A percentile compares a stretch with the other conserved stretches of the same genome.
Conservation (phyloP, 1,140 invertebrate species). For the Macrotrachela quadricornifera region DNA sequence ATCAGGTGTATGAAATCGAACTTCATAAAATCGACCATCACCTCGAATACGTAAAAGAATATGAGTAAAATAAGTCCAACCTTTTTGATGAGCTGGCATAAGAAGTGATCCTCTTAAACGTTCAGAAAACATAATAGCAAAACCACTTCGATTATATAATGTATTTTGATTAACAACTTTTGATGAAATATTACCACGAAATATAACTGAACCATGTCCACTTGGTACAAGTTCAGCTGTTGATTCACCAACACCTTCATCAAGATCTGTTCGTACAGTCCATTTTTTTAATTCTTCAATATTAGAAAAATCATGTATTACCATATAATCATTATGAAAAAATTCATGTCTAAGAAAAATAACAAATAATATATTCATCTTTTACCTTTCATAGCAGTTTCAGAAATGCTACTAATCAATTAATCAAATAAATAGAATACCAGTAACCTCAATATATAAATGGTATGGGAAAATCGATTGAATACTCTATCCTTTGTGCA, state of each 20-base stretch:
- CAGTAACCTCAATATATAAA: too few species aligned
- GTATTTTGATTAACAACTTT: slow-evolving; percentile 6
- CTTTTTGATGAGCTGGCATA: slow-evolving; percentile 11
- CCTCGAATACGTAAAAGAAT: slow-evolving; percentile 61
- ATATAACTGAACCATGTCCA: slow-evolving; percentile 45
- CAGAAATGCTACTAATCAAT: too few species aligned
- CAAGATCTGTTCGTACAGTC: slow-evolving; percentile 49
- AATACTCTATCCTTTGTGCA: too few species aligned
- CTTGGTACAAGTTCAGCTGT: slow-evolving; percentile 38
- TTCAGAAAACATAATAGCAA: slow-evolving; percentile 1
- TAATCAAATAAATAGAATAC: too few species aligned
- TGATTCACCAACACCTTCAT: slow-evolving; percentile 57
- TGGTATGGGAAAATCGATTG: too few species aligned
- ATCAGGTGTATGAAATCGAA: slow-evolving; percentile 45
- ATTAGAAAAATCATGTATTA: slow-evolving; percentile 17
- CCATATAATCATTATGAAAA: too few species aligned
- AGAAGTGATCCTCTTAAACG: neutral
- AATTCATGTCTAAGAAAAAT: too few species aligned
- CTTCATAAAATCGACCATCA: slow-evolving; percentile 62
- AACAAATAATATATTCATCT: too few species aligned
- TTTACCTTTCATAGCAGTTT: too few species aligned
- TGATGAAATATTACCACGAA: slow-evolving; percentile 43
- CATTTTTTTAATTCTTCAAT: slow-evolving; percentile 44
- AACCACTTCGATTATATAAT: slow-evolving; percentile 3
- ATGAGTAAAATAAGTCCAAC: slow-evolving; percentile 59